phyloP scores from a whole-genome alignment of 2,113 vertebrate genomes.

The Trochalopteron elliotii region DNA sequence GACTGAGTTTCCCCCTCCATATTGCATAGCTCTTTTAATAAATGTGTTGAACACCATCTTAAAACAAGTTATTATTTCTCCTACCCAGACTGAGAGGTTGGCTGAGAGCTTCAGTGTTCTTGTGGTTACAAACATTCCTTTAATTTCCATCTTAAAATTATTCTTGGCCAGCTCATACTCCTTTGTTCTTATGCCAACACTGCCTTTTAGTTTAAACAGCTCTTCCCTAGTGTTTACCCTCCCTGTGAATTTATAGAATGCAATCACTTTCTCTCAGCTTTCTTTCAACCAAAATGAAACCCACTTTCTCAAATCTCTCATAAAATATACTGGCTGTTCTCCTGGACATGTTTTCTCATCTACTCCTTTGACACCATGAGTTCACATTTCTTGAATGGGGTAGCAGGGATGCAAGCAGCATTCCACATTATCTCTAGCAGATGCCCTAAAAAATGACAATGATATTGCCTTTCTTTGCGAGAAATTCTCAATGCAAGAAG shows the following conservation, averaged over 20 bases:
- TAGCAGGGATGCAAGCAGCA: neutral
- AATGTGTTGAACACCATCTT: neutral
- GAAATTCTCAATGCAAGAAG: neutral
- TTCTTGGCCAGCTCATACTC: neutral
- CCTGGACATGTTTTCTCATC: neutral
- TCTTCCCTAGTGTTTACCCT: conserved; percentile 39
- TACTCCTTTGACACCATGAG: neutral
- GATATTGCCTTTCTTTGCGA: neutral
- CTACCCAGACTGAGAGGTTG: neutral
- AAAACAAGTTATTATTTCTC: neutral
- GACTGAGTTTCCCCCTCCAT: neutral
- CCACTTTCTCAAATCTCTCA: neutral
- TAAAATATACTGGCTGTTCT: neutral
- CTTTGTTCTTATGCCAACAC: conserved; percentile 24
- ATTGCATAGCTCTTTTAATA: neutral
- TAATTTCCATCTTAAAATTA: conserved; percentile 53
- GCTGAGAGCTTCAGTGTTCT: neutral
- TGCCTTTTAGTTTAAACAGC: conserved; percentile 28
- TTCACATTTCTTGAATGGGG: neutral
- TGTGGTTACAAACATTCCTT: neutral
- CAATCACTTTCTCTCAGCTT: neutral
- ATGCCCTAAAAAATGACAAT: neutral
- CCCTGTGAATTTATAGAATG: conserved; percentile 24
- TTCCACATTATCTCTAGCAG: neutral
- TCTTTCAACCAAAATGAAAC: neutral